These are phyloP conservation scores for Ptychobarbus kaznakovi DNA, from an alignment of 2,797 vertebrate species.

Conservation along the genomic window DNA sequence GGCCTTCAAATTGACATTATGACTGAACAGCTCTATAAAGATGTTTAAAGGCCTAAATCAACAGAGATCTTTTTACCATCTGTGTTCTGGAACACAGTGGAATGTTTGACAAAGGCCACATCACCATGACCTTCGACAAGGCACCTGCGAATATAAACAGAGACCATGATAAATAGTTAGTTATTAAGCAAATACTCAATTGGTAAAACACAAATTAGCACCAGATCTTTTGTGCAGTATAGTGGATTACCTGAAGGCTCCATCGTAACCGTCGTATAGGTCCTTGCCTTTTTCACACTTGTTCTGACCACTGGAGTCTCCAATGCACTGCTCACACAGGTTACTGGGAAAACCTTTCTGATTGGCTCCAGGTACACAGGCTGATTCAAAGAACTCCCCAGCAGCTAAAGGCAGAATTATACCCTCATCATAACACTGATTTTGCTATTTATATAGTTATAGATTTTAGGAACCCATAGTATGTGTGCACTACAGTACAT, in stretches of 20 bases:
- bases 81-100: slow-evolving; percentile 90
- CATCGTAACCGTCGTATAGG: slow-evolving; percentile 84
- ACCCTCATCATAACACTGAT: not conserved
- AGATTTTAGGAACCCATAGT: not conserved
- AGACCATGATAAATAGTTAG: not conserved
- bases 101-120: slow-evolving; percentile 94
- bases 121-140: slow-evolving; percentile 83
- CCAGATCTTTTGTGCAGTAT: not conserved
- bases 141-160: slow-evolving; percentile 78
- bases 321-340: slow-evolving; percentile 86
- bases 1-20: not conserved
- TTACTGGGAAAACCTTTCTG: slow-evolving; percentile 78
- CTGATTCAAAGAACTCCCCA: slow-evolving; percentile 86
- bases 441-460: not conserved
- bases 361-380: slow-evolving; percentile 89
- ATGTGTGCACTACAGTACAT: not conserved
- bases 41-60: not conserved
- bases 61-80: slow-evolving; percentile 77
- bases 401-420: slow-evolving; percentile 76
- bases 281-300: slow-evolving; percentile 88
- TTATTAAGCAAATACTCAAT: not conserved
- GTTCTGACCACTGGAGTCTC: slow-evolving; percentile 79
- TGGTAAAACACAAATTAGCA: not conserved
- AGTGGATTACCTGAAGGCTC: slow-evolving; percentile 90
- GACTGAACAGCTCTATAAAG: not conserved